Conservation (phyloP, 1,140 invertebrate genomes). For the Parapsyche elsis region DNA sequence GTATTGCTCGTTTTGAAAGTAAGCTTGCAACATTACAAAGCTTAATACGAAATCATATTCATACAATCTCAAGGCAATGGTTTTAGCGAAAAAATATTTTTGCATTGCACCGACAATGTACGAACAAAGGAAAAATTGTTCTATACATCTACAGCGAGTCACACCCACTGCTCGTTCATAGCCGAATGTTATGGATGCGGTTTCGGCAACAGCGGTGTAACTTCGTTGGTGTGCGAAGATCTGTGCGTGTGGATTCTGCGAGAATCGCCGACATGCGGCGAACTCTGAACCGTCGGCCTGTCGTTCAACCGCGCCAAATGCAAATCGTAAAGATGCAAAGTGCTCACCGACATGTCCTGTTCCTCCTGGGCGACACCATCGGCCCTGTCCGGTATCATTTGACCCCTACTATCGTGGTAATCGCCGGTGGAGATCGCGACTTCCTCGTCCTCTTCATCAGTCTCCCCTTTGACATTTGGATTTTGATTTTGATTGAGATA, state of each 20-base stretch:
- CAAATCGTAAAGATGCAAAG: conserved; percentile 65
- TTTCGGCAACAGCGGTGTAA: conserved; percentile 47
- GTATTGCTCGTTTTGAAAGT: too few species aligned
- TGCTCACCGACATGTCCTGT: conserved; percentile 64
- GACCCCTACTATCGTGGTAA: not conserved
- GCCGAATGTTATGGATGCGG: conserved; percentile 47
- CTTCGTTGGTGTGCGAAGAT: conserved; percentile 35
- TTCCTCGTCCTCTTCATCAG: conserved; percentile 45
- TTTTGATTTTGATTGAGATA: conserved; percentile 31
- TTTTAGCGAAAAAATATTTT: too few species aligned
- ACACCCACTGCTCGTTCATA: conserved; percentile 51
- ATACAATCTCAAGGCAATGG: too few species aligned
- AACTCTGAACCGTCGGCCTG: not conserved
- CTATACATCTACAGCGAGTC: conserved; percentile 11
- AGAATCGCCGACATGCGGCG: not conserved
- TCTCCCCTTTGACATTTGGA: not conserved
- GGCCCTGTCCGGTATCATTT: conserved; percentile 31
- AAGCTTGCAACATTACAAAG: too few species aligned
- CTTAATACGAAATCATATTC: too few species aligned
- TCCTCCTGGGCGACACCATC: conserved; percentile 56
- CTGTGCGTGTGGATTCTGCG: not conserved
- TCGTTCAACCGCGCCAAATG: conserved; percentile 62
- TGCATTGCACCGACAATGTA: too few species aligned
- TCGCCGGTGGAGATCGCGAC: conserved; percentile 8
- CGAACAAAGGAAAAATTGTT: too few species aligned